Evolutionary conservation across 2,797 vertebrate genomes (phyloP), one percentile per base, ranked within the genome.

Genomic region (Chelon labrosus): DNA sequence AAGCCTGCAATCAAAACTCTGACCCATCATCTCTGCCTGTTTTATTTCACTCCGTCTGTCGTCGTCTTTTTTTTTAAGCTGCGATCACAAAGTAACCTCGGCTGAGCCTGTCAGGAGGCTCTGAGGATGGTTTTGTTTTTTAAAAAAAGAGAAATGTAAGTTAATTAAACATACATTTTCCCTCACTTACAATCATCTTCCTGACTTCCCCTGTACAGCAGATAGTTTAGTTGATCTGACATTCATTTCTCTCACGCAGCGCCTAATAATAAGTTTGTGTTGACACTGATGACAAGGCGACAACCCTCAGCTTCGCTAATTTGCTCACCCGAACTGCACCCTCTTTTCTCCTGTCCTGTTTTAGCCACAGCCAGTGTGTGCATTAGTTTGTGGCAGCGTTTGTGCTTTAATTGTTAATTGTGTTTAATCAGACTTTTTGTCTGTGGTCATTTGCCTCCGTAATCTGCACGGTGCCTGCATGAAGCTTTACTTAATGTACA

Each of bases 401-500:
- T 75, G 68, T 46, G 19, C 64, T 77, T 47, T 69, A 77, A 74
- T 70, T 68, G 47, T 65, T 77, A 63, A 62, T 77, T 77, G 65
- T 70, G 47, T 69, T 87, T 71, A 71, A 69, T 79, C 68, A 71
- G 70, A 39, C 55, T 59, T 79, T 77, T 54, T 75, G 61, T 75
- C 37, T 16, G 22, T 46, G 46, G 41, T n/a, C 6, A 63, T 73
- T 69, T 72, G 71, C 54, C 54, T 65, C 13, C 2, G 38, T 51
- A 66, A 47, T 70, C 60, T 19, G 37, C 64, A 57, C 73, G 61
- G 59, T 56, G 63, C 13, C 51, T 52, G 57, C 63, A 75, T 70
- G 58, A 83, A 56, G 52, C 69, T 58, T 17, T 1, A 56, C 20
- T 65, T 6, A 72, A 75, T 50, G 52, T 42, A 46, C 39, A 55